Evolutionary conservation across 2,797 vertebrate genomes (phyloP).

Genomic region (Melanotaenia nigrans): DNA sequence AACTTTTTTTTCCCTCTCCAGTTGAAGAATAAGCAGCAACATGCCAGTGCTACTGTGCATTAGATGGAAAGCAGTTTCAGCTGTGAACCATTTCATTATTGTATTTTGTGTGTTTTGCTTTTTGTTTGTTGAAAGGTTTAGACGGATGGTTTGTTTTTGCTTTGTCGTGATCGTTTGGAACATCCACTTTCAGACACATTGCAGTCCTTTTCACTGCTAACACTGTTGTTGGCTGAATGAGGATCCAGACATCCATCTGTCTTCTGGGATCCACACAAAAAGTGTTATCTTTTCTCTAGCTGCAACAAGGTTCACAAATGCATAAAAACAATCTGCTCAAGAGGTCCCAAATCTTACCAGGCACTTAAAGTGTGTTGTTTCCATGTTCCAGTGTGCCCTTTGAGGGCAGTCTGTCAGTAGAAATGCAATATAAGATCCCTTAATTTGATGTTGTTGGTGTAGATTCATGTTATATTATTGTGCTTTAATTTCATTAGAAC

Average conservation of each 20-base stretch:
- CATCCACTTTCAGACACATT: background rate
- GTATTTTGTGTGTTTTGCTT: background rate
- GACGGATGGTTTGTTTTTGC: background rate
- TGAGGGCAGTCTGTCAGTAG: background rate
- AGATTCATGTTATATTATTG: background rate
- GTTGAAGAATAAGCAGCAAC: slow-evolving; percentile 35
- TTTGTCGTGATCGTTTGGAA: background rate
- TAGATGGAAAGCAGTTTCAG: background rate
- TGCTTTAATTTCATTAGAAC: background rate
- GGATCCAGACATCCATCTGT: background rate
- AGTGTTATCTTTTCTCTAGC: background rate
- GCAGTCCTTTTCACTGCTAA: background rate
- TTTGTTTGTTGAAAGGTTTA: background rate
- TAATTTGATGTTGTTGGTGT: background rate
- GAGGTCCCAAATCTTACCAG: no score
- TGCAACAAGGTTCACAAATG: background rate
- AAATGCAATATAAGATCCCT: background rate
- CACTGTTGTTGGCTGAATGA: background rate
- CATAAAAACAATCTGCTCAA: background rate
- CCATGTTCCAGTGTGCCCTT: background rate
- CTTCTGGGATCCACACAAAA: background rate
- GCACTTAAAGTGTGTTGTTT: background rate
- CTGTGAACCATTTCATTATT: background rate
- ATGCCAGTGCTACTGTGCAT: slow-evolving; percentile 19
- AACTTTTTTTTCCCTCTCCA: slow-evolving; percentile 51